phyloP scores from a whole-genome alignment of 2,797 vertebrate species.

The Octomys mimax region DNA sequence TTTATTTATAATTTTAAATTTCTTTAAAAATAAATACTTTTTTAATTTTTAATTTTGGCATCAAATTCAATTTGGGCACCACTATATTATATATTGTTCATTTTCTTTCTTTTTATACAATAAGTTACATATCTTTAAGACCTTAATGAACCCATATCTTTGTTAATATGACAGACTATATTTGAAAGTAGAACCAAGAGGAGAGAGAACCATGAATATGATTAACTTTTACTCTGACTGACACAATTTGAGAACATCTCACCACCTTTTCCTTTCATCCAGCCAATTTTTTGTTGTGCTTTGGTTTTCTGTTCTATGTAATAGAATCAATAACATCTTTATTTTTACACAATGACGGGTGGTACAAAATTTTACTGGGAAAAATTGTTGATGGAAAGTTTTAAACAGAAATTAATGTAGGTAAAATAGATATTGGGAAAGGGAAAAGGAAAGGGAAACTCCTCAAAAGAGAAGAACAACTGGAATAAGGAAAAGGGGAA shows the following conservation, averaged over 20 bases:
- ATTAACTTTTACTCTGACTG: slow-evolving; percentile 12
- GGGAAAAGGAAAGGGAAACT: no score
- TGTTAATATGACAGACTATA: background rate
- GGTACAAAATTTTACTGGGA: background rate
- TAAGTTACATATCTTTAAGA: background rate
- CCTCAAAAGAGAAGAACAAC: no score
- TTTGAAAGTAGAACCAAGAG: slow-evolving; percentile 25
- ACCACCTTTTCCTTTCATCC: background rate
- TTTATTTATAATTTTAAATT: background rate
- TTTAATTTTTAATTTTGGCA: slow-evolving; percentile 17
- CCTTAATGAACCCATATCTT: slow-evolving; percentile 16
- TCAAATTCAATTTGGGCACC: slow-evolving; percentile 43
- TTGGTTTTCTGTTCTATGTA: background rate
- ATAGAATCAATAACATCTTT: background rate
- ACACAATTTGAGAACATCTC: slow-evolving; percentile 38
- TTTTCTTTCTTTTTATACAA: slow-evolving; percentile 50
- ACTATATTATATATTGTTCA: slow-evolving; percentile 14
- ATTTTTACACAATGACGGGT: background rate
- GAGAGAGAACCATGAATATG: background rate
- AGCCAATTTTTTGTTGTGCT: background rate
- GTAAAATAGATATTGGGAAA: no score
- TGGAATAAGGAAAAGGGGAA: no score
- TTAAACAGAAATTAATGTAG: slow-evolving; percentile 28
- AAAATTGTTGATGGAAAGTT: background rate
- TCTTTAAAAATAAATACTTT: no score